A percentile compares a stretch with the other conserved stretches of the same genome.
Conservation (phyloP, 2,797 vertebrate species). For the Coccyzus lansbergi region DNA sequence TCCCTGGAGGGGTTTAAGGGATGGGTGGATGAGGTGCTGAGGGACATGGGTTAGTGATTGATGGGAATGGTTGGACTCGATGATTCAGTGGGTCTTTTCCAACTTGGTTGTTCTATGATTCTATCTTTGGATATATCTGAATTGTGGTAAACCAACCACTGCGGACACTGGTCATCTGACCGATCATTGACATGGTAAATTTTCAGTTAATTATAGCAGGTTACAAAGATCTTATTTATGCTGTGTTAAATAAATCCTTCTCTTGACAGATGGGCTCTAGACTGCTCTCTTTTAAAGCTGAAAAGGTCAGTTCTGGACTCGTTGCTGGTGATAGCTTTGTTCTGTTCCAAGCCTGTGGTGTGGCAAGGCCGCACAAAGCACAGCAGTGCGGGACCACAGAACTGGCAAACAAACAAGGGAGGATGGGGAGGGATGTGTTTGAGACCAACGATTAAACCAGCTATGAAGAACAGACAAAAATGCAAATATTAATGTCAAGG, state of each 20-base stretch:
- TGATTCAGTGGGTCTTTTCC: no score
- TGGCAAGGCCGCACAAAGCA: background rate
- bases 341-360: background rate
- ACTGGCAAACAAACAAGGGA: background rate
- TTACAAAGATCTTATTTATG: background rate
- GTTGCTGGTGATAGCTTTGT: background rate
- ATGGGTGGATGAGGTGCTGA: no score
- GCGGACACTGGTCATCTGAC: background rate
- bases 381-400: fast-evolving
- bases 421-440: background rate
- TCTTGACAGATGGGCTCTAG: background rate
- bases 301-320: background rate
- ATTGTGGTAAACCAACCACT: background rate
- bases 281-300: background rate
- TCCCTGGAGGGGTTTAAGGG: no score
- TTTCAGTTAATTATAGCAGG: background rate
- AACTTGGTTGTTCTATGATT: no score
- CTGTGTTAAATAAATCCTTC: background rate
- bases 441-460: background rate
- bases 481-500: background rate
- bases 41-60: no score
- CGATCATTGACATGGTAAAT: background rate
- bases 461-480: background rate
- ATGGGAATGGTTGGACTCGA: no score
- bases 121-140: background rate